Evolutionary conservation across 2,113 vertebrate genomes (phyloP), one percentile per base, ranked within the genome.

Genomic region (Danionella cerebrum): DNA sequence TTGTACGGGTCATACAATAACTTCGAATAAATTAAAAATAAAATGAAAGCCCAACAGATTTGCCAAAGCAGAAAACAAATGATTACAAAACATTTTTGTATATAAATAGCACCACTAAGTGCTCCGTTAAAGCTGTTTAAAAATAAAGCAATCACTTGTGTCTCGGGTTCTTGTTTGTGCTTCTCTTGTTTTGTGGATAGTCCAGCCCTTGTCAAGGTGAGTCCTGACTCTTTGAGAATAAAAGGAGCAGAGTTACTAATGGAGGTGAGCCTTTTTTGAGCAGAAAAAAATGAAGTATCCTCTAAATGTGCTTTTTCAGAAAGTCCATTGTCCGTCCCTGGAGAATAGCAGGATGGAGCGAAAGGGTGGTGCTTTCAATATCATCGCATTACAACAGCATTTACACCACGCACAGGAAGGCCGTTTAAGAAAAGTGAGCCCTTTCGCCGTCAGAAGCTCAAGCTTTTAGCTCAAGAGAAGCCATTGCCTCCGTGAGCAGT

Each of bases 381-480:
- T 71, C 41, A 70, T 79, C 76, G 73, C 77, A 80, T 82, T 84
- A 79, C 36, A 47, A 73, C 70, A 78, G 74, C 76, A 80, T 84
- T 83, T 88, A 73, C 78, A 76, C 73, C 65, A 60, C 29, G 62
- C 41, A 38, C 63, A 82, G 77, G 81, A 80, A 75, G 73, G 67
- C 65, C 53, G 66, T 73, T 76, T 67, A 72, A 65, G 82, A 85
- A 83, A 87, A 85, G 78, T 76, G 77, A 86, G 81, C 79, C 76
- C 75, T 65, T 55, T 73, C 71, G 74, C 79, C 58, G 63, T 83
- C 76, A 70, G 71, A 59, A 76, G 73, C 69, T 65, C 75, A 79
- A 50, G 80, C 84, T 85, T 87, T 85, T 84, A 82, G 80, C 77
- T 59, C n/a, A 83, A 76, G 77, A 87, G 84, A 83, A 79, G 72